These are phyloP conservation scores for Macrostomum lignano DNA, from an alignment of 1,140 invertebrate species.

Conservation along the genomic window DNA sequence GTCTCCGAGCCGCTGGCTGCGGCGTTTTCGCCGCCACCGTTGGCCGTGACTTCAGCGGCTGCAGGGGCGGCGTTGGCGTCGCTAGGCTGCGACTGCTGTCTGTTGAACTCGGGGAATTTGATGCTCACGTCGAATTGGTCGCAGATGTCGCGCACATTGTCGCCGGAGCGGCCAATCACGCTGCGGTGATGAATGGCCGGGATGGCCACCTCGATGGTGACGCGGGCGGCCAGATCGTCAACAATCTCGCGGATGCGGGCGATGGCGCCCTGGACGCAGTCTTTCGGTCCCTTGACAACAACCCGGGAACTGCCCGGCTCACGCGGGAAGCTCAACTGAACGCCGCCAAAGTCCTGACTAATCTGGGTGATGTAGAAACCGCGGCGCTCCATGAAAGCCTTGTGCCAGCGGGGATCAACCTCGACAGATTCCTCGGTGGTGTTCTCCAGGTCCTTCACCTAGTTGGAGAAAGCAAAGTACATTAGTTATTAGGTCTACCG, in stretches of 20 bases:
- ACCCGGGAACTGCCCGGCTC: constrained; percentile 15
- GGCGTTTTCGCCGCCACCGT: constrained; percentile 1
- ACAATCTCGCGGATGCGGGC: constrained; percentile 73
- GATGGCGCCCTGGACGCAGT: constrained; percentile 39
- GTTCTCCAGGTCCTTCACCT: constrained; percentile 14
- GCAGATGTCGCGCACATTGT: constrained; percentile 21
- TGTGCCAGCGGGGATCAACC: constrained; percentile 61
- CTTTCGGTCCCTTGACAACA: constrained; percentile 24
- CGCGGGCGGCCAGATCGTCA: constrained; percentile 37
- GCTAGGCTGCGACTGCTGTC: constrained; percentile 5
- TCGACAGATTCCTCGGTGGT: constrained; percentile 21
- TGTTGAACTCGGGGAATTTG: constrained; percentile 20
- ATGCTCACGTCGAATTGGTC: constrained; percentile 19
- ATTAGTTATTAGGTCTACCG: no score
- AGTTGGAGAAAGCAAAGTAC: no score
- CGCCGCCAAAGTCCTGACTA: constrained; percentile 66
- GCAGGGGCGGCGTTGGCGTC: constrained; percentile 5
- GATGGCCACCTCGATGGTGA: constrained; percentile 23
- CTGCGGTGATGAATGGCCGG: constrained; percentile 22
- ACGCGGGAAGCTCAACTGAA: constrained; percentile 52
- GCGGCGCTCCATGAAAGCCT: constrained; percentile 66
- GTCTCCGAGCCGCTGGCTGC: background rate
- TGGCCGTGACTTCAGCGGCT: no score
- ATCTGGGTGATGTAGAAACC: constrained; percentile 64
- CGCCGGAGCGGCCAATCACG: constrained; percentile 24